Evolutionary conservation across 2,113 vertebrate species (phyloP).

Genomic region (Solea senegalensis): DNA sequence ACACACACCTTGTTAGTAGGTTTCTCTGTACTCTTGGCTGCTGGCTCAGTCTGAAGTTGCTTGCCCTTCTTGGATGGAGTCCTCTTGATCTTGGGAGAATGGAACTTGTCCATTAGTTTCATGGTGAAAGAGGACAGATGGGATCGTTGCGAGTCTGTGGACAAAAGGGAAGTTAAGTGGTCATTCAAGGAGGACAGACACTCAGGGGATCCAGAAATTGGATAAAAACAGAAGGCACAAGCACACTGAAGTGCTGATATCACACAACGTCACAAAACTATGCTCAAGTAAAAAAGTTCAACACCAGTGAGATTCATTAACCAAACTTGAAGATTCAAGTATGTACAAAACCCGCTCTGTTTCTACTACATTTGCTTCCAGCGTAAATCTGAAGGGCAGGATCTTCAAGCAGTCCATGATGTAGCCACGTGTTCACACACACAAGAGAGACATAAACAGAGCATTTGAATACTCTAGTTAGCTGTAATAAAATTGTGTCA

Average conservation of each 20-base stretch:
- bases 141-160: constrained; percentile 94
- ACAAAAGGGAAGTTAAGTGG: constrained; percentile 36
- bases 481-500: constrained; percentile 28
- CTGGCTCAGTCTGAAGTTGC: constrained; percentile 87
- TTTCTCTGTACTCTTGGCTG: constrained; percentile 89
- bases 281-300: constrained; percentile 1
- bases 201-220: background rate
- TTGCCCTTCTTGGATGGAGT: constrained; percentile 97
- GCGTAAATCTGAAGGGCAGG: constrained; percentile 27
- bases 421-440: constrained; percentile 15
- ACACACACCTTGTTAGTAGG: constrained; percentile 90
- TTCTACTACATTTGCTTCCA: background rate
- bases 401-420: constrained; percentile 26
- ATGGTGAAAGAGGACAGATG: constrained; percentile 98
- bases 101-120: constrained; percentile 99
- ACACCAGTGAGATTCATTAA: background rate
- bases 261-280: constrained; percentile 1
- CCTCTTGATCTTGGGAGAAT: constrained; percentile 97
- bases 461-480: constrained; percentile 25
- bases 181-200: constrained; percentile 21
- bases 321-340: background rate
- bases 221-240: constrained; percentile 38
- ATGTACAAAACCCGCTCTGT: constrained; percentile 7
- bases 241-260: constrained; percentile 19
- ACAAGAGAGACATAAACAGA: constrained; percentile 12